Evolutionary conservation across 1,140 invertebrate genomes (phyloP).

Genomic region (Zaprionus tsacasi): DNA sequence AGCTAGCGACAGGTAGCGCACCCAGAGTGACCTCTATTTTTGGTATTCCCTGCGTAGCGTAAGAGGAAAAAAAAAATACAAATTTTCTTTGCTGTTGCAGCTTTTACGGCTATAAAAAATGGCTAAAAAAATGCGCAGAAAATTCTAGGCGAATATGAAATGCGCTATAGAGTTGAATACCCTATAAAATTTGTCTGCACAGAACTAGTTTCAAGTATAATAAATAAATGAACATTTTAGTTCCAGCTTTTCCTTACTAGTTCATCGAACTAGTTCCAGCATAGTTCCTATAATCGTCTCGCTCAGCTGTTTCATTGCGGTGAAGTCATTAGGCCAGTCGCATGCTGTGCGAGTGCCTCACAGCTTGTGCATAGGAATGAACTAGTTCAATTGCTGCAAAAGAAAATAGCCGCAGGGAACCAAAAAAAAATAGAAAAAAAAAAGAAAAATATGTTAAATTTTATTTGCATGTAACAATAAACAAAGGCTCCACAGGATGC

Average conservation of each 20-base stretch:
- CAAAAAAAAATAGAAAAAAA: neutral
- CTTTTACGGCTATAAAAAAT: conserved; percentile 24
- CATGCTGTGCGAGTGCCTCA: neutral
- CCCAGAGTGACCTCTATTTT: conserved; percentile 12
- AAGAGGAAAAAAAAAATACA: conserved; percentile 2
- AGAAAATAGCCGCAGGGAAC: neutral
- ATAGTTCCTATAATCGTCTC: neutral
- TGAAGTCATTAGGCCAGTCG: neutral
- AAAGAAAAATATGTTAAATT: neutral
- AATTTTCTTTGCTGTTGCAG: conserved; percentile 30
- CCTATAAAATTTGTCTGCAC: no score
- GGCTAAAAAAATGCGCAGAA: neutral
- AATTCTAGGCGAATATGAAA: neutral
- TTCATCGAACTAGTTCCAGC: neutral
- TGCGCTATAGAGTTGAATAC: neutral
- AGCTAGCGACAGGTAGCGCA: conserved; percentile 1
- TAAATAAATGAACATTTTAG: no score
- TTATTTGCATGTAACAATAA: conserved; percentile 23
- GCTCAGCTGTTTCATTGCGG: neutral
- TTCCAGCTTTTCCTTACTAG: no score
- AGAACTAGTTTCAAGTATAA: neutral
- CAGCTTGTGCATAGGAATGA: neutral
- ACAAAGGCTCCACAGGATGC: conserved; percentile 17
- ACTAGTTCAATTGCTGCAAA: conserved; percentile 19
- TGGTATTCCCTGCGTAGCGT: conserved; percentile 17